A percentile compares a stretch with the other conserved stretches of the same genome.
Evolutionary conservation across 1,140 invertebrate species (phyloP).

Genomic region (Drosophila ironensis): DNA sequence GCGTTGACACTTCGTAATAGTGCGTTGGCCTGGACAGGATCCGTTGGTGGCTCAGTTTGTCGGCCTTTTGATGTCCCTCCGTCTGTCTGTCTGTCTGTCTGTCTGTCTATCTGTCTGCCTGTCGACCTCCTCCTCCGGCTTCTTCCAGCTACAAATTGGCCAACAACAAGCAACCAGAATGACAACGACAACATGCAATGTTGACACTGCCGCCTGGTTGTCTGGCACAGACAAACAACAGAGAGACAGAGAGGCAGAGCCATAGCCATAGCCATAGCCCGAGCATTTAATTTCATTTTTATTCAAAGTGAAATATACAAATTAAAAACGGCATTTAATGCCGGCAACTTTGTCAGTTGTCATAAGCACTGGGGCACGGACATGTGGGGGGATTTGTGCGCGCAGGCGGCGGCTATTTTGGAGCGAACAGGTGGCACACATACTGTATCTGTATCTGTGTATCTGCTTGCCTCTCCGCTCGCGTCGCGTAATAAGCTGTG

Average conservation of each 20-base stretch:
- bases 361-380: slow-evolving; percentile 42
- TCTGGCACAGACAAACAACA: slow-evolving; percentile 36
- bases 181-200: slow-evolving; percentile 23
- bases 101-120: no score
- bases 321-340: slow-evolving; percentile 77
- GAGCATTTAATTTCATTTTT: slow-evolving; percentile 74
- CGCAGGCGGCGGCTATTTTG: slow-evolving; percentile 21
- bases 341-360: slow-evolving; percentile 61
- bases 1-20: slow-evolving; percentile 63
- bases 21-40: slow-evolving; percentile 62
- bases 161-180: slow-evolving; percentile 14
- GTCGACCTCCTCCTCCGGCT: slow-evolving; percentile 15
- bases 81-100: no score
- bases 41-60: slow-evolving; percentile 54
- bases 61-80: slow-evolving; percentile 68
- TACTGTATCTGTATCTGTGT: no score
- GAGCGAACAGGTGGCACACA: slow-evolving; percentile 27
- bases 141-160: slow-evolving; percentile 36
- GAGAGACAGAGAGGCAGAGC: background rate
- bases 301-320: slow-evolving; percentile 68
- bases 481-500: no score
- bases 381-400: slow-evolving; percentile 33
- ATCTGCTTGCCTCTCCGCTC: slow-evolving; percentile 27
- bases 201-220: slow-evolving; percentile 51
- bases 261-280: no score